These are phyloP conservation scores for Conus canariensis DNA, from an alignment of 2,888 invertebrate genomes.

Conservation along the genomic window DNA sequence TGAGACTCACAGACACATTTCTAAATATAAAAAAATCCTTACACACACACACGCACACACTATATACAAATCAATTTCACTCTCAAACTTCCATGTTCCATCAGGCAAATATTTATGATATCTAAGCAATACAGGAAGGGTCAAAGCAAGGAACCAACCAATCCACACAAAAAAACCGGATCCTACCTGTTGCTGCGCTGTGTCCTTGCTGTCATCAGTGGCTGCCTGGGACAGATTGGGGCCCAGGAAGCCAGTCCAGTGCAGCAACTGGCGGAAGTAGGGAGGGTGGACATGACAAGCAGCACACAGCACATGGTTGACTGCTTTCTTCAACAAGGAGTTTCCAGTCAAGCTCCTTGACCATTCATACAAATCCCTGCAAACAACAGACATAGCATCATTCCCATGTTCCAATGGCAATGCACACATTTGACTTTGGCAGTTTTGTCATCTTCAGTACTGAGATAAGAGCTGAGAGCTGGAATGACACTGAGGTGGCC, in stretches of 20 bases:
- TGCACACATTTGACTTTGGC: background rate
- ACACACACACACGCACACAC: background rate
- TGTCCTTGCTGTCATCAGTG: slow-evolving; percentile 82
- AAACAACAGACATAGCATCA: background rate
- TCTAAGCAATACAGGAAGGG: no score
- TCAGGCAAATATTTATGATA: no score
- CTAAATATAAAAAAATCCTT: background rate
- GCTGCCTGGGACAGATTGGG: slow-evolving; percentile 71
- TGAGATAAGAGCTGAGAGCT: no score
- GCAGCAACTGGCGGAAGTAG: slow-evolving; percentile 86
- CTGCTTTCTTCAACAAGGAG: slow-evolving; percentile 87
- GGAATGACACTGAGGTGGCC: no score
- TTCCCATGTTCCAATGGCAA: background rate
- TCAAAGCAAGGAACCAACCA: no score
- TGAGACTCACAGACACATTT: no score
- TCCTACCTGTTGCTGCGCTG: slow-evolving; percentile 56
- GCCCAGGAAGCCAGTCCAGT: slow-evolving; percentile 83
- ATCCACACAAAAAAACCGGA: no score
- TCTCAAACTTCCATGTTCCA: no score
- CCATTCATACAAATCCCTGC: slow-evolving; percentile 87
- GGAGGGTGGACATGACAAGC: slow-evolving; percentile 91
- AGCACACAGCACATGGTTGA: slow-evolving; percentile 92
- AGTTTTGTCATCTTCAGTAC: no score
- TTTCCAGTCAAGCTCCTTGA: slow-evolving; percentile 85
- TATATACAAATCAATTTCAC: no score